A percentile compares a stretch with the other conserved stretches of the same genome.
These are phyloP conservation scores for Cantharis nigra DNA, from an alignment of 2,888 invertebrate genomes.

Conservation along the genomic window DNA sequence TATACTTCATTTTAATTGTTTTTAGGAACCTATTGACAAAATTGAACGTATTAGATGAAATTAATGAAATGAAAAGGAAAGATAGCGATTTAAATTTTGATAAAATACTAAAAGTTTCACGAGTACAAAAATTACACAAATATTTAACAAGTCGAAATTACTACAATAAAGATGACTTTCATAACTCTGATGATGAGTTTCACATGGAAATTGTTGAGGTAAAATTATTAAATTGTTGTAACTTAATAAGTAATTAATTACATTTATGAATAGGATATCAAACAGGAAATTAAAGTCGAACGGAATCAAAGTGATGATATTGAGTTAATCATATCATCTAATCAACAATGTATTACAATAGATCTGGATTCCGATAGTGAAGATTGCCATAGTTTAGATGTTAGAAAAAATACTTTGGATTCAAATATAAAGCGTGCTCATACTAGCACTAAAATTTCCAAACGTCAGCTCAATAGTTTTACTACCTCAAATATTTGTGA, in stretches of 20 bases:
- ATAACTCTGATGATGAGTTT: constrained; percentile 18
- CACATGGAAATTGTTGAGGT: constrained; percentile 5
- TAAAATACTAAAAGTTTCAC: constrained; percentile 6
- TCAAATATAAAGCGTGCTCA: background rate
- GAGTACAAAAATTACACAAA: constrained; percentile 5
- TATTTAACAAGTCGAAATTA: constrained; percentile 22
- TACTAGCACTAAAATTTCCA: background rate
- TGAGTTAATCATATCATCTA: background rate
- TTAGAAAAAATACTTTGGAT: background rate
- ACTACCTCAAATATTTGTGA: constrained; percentile 14
- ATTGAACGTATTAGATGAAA: constrained; percentile 10
- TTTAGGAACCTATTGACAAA: constrained; percentile 15
- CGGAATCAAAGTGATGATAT: background rate
- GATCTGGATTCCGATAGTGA: constrained; percentile 11
- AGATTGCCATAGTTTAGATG: constrained; percentile 4
- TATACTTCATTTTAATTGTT: background rate
- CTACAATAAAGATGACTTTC: constrained; percentile 19
- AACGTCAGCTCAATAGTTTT: constrained; percentile 3
- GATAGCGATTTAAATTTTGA: background rate
- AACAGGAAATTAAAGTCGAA: constrained; percentile 1
- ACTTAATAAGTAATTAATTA: background rate
- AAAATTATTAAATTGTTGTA: background rate
- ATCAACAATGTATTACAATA: background rate
- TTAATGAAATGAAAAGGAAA: constrained; percentile 4
- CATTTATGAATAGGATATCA: background rate